Evolutionary conservation across 1,140 invertebrate genomes (phyloP).

Genomic region (Drosophila albomicans): DNA sequence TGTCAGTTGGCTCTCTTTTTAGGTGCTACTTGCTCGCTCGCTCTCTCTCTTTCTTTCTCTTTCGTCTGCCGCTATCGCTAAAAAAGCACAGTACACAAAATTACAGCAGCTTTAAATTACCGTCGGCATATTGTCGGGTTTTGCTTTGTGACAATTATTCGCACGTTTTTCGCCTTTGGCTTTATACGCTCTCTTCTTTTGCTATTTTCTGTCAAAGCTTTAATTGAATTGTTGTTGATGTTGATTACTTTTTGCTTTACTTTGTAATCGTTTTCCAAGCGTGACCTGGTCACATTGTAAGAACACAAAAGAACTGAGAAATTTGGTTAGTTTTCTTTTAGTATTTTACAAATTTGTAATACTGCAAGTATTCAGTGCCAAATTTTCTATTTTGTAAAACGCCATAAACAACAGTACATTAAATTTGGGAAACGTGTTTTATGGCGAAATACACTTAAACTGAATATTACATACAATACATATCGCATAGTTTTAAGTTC

Average conservation of each 20-base stretch:
- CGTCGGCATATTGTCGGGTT: constrained; percentile 17
- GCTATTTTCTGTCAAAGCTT: constrained; percentile 35
- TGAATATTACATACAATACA: not conserved
- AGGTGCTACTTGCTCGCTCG: not conserved
- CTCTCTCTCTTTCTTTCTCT: constrained; percentile 2
- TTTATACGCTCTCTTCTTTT: not conserved
- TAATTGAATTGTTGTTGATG: constrained; percentile 68
- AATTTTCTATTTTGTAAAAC: constrained; percentile 17
- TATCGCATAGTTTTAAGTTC: constrained; percentile 60
- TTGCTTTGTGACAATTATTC: constrained; percentile 53
- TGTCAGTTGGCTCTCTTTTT: not conserved
- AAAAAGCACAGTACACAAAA: constrained; percentile 31
- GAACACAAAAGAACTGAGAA: constrained; percentile 11
- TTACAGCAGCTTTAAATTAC: constrained; percentile 34
- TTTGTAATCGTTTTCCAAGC: constrained; percentile 10
- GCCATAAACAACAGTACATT: constrained; percentile 12
- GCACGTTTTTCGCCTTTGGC: constrained; percentile 29
- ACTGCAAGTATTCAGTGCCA: constrained; percentile 36
- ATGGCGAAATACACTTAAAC: not conserved
- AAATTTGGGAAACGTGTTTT: constrained; percentile 29
- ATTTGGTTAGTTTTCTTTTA: constrained; percentile 47
- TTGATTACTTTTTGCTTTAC: constrained; percentile 48
- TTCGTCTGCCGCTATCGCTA: constrained; percentile 20
- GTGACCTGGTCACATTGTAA: not conserved
- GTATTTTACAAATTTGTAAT: constrained; percentile 21